Base-by-base conservation (phyloP, 2,888 invertebrate species). In the Hirtodrosophila trivittata region DNA sequence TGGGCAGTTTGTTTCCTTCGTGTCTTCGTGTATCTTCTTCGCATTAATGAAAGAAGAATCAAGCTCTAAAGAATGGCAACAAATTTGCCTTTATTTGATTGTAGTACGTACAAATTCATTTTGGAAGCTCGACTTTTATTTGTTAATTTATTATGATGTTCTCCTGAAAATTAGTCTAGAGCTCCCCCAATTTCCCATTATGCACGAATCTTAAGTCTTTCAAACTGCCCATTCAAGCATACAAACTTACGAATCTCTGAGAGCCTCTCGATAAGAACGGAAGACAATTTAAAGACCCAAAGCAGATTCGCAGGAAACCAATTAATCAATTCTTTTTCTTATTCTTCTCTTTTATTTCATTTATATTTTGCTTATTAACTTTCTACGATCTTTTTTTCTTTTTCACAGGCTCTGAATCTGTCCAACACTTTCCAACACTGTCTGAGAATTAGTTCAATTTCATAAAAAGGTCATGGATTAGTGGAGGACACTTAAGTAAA, bases 121-220 rank as follows among this genome's bases (percentile, higher is more conserved):
- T 83, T 66, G 80, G 55, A 46, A 57, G 64, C 59, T 58, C 47
- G 74, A 78, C 64, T 83, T 85, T 86, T 86, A 86, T 81, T 81
- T 85, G 82, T 78, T 86, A 83, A 81, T 81, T 81, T 81, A 81
- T 81, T 81, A 78, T 85, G 84, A 82, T 81, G 83, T 81, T 81
- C 80, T 67, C 32, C 64, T 78, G 80, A 81, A 81, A 85, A 81
- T 81, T 75, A 81, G 86, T 82, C 73, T 64, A 68, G 62, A 75
- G 82, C 62, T 71, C 50, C 75, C 66, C 60, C 78, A 82, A 81
- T 85, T 84, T 84, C 70, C 74, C 77, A 78, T 81, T 81, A 81
- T 83, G 63, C 54, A 55, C 42, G 41, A 32, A 18, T 64, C 57
- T 66, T 77, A 70, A 75, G 81, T 64, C 71, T 42, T 39, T 66